Conservation (phyloP, 2,797 vertebrate species). For the Streptopelia turtur region DNA sequence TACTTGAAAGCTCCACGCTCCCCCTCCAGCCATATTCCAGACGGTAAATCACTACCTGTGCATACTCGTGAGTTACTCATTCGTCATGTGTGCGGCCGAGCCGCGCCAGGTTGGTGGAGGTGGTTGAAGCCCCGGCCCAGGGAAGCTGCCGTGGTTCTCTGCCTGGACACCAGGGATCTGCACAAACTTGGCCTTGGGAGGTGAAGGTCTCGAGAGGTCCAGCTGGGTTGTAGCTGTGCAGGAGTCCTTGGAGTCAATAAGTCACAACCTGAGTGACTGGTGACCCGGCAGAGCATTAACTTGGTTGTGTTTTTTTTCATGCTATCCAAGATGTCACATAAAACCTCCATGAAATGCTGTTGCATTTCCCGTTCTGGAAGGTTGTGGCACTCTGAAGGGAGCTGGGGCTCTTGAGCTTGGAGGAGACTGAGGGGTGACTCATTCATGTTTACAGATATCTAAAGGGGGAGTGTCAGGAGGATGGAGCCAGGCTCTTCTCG, state of each 20-base stretch:
- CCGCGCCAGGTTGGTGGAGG: neutral
- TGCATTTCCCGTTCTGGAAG: neutral
- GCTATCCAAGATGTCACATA: no score
- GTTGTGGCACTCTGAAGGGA: neutral
- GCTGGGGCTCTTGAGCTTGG: no score
- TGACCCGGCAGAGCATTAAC: no score
- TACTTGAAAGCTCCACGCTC: neutral
- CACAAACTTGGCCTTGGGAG: accelerated
- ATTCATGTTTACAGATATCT: no score
- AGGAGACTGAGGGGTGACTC: no score
- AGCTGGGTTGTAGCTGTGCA: neutral
- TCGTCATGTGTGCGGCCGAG: neutral
- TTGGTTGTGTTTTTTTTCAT: neutral
- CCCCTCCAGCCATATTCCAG: constrained; percentile 6
- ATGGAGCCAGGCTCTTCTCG: no score
- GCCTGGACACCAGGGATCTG: neutral
- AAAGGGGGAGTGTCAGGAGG: no score
- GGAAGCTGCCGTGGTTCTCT: accelerated
- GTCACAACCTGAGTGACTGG: neutral
- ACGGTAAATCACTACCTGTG: neutral
- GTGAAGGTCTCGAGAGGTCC: neutral
- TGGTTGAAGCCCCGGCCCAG: neutral
- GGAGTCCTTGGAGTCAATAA: neutral
- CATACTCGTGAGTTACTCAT: neutral
- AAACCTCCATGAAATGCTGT: neutral